Evolutionary conservation across 2,797 vertebrate species (phyloP).

Genomic region (Rhadinocentrus ornatus): DNA sequence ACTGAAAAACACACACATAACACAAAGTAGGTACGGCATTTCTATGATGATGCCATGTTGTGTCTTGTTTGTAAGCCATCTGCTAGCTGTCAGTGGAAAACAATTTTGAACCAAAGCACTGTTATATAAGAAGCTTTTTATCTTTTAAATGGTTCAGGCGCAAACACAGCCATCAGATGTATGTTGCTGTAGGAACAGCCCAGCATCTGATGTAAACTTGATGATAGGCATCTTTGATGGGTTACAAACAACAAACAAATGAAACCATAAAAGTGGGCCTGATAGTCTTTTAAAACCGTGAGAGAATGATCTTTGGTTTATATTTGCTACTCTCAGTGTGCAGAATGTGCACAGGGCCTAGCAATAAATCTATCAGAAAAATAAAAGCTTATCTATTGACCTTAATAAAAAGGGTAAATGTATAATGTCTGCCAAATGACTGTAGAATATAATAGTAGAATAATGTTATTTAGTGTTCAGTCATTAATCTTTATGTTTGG

Average conservation of each 20-base stretch:
- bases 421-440: too few relatives aligned
- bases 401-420: background rate
- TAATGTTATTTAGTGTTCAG: background rate
- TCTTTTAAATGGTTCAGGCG: conserved; percentile 19
- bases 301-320: conserved; percentile 14
- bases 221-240: conserved; percentile 32
- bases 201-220: conserved; percentile 54
- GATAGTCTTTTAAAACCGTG: background rate
- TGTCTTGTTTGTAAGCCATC: conserved; percentile 30
- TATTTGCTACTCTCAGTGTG: background rate
- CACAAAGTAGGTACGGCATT: background rate
- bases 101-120: conserved; percentile 25
- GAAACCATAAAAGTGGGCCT: conserved; percentile 1
- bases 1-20: conserved; percentile 71
- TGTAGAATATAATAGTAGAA: too few relatives aligned
- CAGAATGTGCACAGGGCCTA: background rate
- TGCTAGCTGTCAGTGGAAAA: conserved; percentile 33
- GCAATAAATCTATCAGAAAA: background rate
- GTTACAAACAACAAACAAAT: conserved; percentile 8
- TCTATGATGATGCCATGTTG: background rate
- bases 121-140: conserved; percentile 31
- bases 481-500: background rate
- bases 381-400: background rate
- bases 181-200: conserved; percentile 39
- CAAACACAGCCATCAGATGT: conserved; percentile 25